Evolutionary conservation across 2,797 vertebrate genomes (phyloP).

Genomic region (Parauchenoglanis punctatus): DNA sequence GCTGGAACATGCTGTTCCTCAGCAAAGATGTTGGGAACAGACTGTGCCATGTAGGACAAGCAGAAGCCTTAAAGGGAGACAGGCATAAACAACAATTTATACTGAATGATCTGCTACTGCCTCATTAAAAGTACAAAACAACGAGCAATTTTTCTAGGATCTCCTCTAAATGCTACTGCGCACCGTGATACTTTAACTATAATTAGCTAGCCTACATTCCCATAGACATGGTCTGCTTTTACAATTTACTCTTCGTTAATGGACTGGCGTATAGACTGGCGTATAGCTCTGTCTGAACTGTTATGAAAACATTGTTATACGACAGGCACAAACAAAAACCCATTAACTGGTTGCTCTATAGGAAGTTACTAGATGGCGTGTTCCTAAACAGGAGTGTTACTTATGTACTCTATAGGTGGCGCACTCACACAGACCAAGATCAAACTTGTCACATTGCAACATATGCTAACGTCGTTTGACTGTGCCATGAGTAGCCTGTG

Average conservation of each 20-base stretch:
- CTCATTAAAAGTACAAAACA: constrained; percentile 6
- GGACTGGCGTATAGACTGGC: not conserved
- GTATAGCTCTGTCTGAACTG: not conserved
- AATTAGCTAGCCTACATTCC: not conserved
- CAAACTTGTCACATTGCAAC: constrained; percentile 38
- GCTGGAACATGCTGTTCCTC: constrained; percentile 39
- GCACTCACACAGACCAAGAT: constrained; percentile 27
- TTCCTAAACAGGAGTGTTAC: constrained; percentile 2
- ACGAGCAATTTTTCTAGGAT: not conserved
- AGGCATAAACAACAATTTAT: not conserved
- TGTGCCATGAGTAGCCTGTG: constrained; percentile 3
- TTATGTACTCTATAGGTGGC: constrained; percentile 44
- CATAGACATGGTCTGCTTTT: not conserved
- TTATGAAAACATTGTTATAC: not conserved
- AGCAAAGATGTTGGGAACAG: constrained; percentile 33
- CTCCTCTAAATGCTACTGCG: not conserved
- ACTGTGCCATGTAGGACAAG: constrained; percentile 36
- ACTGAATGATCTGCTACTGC: not conserved
- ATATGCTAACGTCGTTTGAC: constrained; percentile 25
- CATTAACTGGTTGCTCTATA: not conserved
- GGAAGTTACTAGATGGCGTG: not conserved
- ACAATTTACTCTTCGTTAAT: not conserved
- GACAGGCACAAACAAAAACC: not conserved
- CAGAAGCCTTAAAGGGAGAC: constrained; percentile 29
- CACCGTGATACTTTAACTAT: not conserved